Evolutionary conservation across 1,140 invertebrate species (phyloP), one percentile per base, ranked within the genome.

Genomic region (Procambarus clarkii): DNA sequence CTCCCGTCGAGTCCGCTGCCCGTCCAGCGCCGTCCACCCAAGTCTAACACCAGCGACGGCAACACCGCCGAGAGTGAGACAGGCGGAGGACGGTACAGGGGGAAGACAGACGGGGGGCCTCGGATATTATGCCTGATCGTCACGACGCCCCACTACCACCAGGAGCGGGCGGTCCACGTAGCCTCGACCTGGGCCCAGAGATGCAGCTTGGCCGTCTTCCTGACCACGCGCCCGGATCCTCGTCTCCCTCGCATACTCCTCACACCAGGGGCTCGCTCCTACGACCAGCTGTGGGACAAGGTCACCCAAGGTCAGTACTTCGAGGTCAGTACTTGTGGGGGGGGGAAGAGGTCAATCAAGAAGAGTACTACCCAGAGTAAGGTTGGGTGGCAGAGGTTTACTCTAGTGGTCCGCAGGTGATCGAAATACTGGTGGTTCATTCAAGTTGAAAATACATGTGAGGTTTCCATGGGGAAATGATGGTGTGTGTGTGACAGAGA

Each of bases 221-320:
- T 93, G 7, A 93, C 86, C 82, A 88, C 86, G 34, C 48, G n/a
- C 18, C 34, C 64, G 9, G 91, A 92, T 46, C 44, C 84, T 0
- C 44, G n/a, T 34, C 58, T 93, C 1, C 86, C 82, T 60, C 58
- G 88, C 71, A 77, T 77, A 7, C 64, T 91, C 15, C 48, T 93
- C 44, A 90, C 87, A 9, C 69, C 92, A 2, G 90, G 86, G 0
- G 92, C 91, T 44, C 48, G 44, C 0, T 46, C 84, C 74, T 93
- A 93, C 83, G 24, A 86, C 1, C 64, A 93, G 48, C 91, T 93
- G 24, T 93, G 92, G 92, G 83, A 82, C 3, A 93, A 93, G 85
- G 90, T 93, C 21, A 86, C 80, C 8, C 78, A 86, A 90, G 92
- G 92, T 92, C n/a, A 83, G 92, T 79, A 11, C 34, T 24, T 13